These are phyloP conservation scores for Halocaridina rubra DNA, from an alignment of 2,888 invertebrate genomes.

Conservation along the genomic window DNA sequence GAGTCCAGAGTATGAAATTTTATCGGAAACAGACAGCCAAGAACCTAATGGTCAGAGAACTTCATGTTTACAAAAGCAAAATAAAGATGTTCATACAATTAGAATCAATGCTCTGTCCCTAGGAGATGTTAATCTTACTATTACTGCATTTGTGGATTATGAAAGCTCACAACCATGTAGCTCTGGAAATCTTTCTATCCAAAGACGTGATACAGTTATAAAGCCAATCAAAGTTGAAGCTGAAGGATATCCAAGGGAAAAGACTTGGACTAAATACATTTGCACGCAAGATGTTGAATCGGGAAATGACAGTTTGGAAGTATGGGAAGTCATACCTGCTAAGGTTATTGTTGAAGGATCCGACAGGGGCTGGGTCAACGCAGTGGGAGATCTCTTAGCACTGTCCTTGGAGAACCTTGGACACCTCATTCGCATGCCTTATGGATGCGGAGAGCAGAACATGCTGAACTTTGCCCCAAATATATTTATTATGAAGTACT, in stretches of 20 bases:
- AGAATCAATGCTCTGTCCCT: constrained; percentile 1
- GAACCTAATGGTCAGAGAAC: constrained; percentile 9
- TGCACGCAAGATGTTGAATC: constrained; percentile 68
- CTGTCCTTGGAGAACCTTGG: constrained; percentile 4
- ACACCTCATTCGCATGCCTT: constrained; percentile 13
- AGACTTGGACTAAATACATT: constrained; percentile 59
- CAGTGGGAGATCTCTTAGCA: background rate
- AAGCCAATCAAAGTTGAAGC: constrained; percentile 51
- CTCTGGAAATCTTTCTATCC: background rate
- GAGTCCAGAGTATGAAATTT: background rate
- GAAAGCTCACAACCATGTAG: background rate
- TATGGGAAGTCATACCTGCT: background rate
- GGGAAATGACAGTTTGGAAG: background rate
- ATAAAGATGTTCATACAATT: constrained; percentile 29
- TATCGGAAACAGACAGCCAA: background rate
- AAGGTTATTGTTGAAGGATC: background rate
- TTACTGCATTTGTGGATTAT: constrained; percentile 34
- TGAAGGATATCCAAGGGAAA: constrained; percentile 59
- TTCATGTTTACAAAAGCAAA: constrained; percentile 12
- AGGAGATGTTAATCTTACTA: constrained; percentile 35
- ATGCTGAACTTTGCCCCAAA: constrained; percentile 25
- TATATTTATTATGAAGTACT: constrained; percentile 15
- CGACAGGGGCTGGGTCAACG: background rate
- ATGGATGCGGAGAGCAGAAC: constrained; percentile 20
- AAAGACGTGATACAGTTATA: constrained; percentile 38